Conservation (phyloP, 2,888 invertebrate species). For the Venustoraphidia nigricollis region DNA sequence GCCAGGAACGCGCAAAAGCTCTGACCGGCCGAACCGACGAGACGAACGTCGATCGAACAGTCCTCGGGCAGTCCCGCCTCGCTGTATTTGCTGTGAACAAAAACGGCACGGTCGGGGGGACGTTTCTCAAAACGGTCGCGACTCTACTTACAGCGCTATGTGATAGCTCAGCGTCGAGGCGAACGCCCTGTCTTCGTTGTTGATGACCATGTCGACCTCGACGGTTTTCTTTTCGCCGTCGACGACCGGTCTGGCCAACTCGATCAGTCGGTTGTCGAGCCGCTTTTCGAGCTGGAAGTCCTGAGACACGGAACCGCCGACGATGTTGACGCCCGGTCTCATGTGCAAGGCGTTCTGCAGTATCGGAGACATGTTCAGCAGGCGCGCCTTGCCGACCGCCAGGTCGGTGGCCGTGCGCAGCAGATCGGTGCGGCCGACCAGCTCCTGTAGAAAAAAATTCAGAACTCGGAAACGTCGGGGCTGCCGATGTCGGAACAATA, state of each 20-base stretch:
- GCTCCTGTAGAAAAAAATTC: constrained; percentile 33
- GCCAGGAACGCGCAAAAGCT: constrained; percentile 97
- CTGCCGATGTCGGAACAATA: no score
- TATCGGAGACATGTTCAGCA: constrained; percentile 71
- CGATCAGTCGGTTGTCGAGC: constrained; percentile 62
- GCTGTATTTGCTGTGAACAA: constrained; percentile 54
- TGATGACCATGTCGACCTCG: constrained; percentile 62
- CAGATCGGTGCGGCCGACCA: constrained; percentile 84
- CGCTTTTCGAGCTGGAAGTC: constrained; percentile 79
- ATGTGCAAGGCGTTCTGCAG: constrained; percentile 80
- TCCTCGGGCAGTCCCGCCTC: constrained; percentile 74
- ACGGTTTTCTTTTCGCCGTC: constrained; percentile 53
- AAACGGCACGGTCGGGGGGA: background rate
- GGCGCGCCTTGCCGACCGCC: constrained; percentile 63
- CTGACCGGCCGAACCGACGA: constrained; percentile 93
- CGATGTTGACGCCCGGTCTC: constrained; percentile 78
- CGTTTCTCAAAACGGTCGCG: background rate
- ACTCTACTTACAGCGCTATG: constrained; percentile 66
- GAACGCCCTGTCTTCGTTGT: constrained; percentile 87
- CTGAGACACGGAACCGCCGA: constrained; percentile 75
- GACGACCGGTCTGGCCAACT: constrained; percentile 55
- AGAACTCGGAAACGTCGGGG: no score
- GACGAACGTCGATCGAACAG: constrained; percentile 57
- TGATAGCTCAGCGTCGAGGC: constrained; percentile 87
- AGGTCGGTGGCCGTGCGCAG: constrained; percentile 57